Evolutionary conservation across 2,888 invertebrate genomes (phyloP).

Genomic region (Zygothrica quintamaculata): DNA sequence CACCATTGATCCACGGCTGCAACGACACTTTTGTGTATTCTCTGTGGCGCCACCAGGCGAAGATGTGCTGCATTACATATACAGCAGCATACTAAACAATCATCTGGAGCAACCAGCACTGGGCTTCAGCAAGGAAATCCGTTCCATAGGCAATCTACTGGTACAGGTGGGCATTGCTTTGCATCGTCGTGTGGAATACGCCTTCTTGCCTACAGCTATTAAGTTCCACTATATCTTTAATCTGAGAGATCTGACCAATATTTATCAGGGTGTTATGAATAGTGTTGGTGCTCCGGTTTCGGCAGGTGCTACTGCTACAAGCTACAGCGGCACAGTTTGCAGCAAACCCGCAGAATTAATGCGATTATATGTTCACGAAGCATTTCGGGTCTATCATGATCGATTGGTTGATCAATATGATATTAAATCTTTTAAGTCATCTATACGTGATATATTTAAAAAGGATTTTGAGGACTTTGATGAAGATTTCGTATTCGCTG

Average conservation of each 20-base stretch:
- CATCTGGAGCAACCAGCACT: slow-evolving; percentile 88
- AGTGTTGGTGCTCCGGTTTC: slow-evolving; percentile 87
- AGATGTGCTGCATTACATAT: slow-evolving; percentile 93
- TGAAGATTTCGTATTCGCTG: slow-evolving; percentile 89
- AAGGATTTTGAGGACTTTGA: slow-evolving; percentile 92
- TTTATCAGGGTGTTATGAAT: slow-evolving; percentile 96
- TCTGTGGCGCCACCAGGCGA: slow-evolving; percentile 92
- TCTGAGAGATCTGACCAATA: slow-evolving; percentile 95
- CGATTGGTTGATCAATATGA: slow-evolving; percentile 93
- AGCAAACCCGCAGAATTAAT: slow-evolving; percentile 90
- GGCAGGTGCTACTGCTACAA: slow-evolving; percentile 42
- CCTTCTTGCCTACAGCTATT: slow-evolving; percentile 95
- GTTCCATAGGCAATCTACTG: slow-evolving; percentile 72
- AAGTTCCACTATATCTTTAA: slow-evolving; percentile 98
- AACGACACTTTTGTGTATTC: slow-evolving; percentile 94
- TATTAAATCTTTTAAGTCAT: slow-evolving; percentile 90
- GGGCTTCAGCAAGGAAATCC: slow-evolving; percentile 87
- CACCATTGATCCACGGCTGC: slow-evolving; percentile 95
- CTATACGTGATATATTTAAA: slow-evolving; percentile 91
- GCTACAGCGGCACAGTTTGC: slow-evolving; percentile 84
- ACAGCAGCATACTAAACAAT: slow-evolving; percentile 91
- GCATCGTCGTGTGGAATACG: slow-evolving; percentile 90
- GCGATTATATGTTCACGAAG: slow-evolving; percentile 95
- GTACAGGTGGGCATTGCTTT: slow-evolving; percentile 90
- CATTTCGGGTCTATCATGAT: slow-evolving; percentile 95